Conservation (phyloP, 2,113 vertebrate species). For the Xenopus borealis region DNA sequence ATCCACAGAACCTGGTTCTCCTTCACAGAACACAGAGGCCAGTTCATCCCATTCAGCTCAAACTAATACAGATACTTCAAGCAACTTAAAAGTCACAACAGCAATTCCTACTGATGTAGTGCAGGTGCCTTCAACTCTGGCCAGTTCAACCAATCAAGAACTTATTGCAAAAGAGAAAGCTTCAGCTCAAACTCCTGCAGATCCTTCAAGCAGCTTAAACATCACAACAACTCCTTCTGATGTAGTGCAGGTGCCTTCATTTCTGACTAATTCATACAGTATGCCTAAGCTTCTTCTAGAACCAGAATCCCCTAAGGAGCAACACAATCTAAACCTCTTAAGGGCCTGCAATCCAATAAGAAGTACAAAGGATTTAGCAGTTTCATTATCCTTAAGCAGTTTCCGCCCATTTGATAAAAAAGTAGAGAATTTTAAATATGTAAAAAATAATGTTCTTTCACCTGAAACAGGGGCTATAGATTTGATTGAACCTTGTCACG, state of each 20-base stretch:
- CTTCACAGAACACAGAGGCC: background rate
- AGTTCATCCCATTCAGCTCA: no score
- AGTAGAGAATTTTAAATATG: slow-evolving; percentile 61
- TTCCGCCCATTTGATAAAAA: slow-evolving; percentile 64
- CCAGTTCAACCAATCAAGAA: background rate
- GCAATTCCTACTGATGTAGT: background rate
- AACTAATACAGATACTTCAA: no score
- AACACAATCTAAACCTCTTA: background rate
- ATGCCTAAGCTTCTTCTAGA: background rate
- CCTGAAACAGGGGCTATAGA: slow-evolving; percentile 72
- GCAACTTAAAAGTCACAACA: no score
- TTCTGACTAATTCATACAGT: no score
- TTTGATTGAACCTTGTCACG: slow-evolving; percentile 72
- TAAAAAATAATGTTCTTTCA: slow-evolving; percentile 63
- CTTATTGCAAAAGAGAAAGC: background rate
- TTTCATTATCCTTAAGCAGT: slow-evolving; percentile 46
- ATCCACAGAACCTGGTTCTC: background rate
- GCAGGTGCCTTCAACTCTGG: no score
- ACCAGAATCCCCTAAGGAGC: no score
- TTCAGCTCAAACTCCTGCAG: no score
- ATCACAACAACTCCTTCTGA: background rate
- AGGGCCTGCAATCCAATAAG: background rate
- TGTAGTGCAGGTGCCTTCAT: background rate
- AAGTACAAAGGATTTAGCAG: background rate
- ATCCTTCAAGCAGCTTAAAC: no score